Evolutionary conservation across 2,797 vertebrate genomes (phyloP), one percentile per base, ranked within the genome.

Genomic region (Sebastes hopkinsi): DNA sequence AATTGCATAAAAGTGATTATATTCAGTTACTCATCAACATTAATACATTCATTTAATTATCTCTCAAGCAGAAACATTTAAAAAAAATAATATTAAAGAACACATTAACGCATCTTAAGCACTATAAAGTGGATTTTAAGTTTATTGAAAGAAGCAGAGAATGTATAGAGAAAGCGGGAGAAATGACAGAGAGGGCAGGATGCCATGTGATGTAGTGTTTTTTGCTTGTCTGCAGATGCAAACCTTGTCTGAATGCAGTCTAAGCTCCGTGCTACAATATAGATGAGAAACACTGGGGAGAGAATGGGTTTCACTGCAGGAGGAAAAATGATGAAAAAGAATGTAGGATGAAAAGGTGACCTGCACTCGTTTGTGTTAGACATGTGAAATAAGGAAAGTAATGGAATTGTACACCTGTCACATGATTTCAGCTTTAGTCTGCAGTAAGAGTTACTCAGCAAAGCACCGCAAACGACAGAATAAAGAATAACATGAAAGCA

Each of bases 251-350:
- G 86, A 89, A 68, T 77, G 29, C 59, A 72, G 68, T 59, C 72
- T 74, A 46, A 80, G 58, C 71, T 75, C 42, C 4, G 5, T 27
- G 64, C 62, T 86, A 62, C 30, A 81, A 52, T 80, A 85, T 27
- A 83, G 72, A 84, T 84, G 76, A 77, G 74, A 81, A 58, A 54
- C 72, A 73, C 32, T 58, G n/a, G 30, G 30, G 27, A 70, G 56
- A 67, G 36, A 77, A 76, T 59, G 25, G 1, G 42, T 80, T 75
- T 85, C 69, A 72, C 58, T 70, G 75, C 34, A 34, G 77, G 59
- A 79, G 67, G 74, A 75, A 67, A 59, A 60, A 87, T 75, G 46
- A 86, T 83, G 72, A 87, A 82, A 89, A 88, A 67, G 67, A 87
- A 76, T 79, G 62, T 22, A 64, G 71, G 73, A 83, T 88, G 80